Base-by-base conservation (phyloP, 2,888 invertebrate species). In the Euzophera pinguis region DNA sequence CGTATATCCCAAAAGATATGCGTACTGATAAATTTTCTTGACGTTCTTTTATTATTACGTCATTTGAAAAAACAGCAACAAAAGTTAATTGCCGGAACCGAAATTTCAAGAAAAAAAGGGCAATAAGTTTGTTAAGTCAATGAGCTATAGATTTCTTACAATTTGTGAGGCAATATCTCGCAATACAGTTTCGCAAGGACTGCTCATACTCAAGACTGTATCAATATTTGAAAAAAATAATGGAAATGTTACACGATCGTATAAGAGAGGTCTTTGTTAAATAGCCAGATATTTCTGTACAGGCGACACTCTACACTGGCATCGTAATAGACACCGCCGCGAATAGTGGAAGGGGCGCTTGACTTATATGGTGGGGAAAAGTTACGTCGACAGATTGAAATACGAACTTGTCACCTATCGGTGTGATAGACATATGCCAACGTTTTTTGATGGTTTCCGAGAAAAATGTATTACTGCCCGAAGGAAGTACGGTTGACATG, bases 241-340 rank as follows among this genome's bases (percentile, higher is more conserved):
- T 12, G 17, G 50, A 37, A 22, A 43, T 13, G 38, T 63, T 66
- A 73, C 64, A 47, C 43, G 32, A 59, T 75, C 62, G 78, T 84
- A 81, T 81, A 59, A 81, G 53, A 47, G 69, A 53, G 57, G 62
- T 61, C 62, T 54, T 59, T 60, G 72, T 71, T 79, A 78, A 82
- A 82, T 77, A 77, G 77, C 66, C 70, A 65, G 81, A 77, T 86
- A 87, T 86, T 84, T 81, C 79, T 78, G 82, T 71, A 65, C 74
- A 64, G 63, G 62, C 70, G 78, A 78, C 79, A 80, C 73, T 78
- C 75, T 71, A 80, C 73, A 67, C 77, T 69, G 69, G 61, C 66
- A 67, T 71, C 67, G 81, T 77, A 78, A 81, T 75, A 76, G 79
- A 79, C 73, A 78, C 80, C 72, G 67, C 73, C 72, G 67, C 73